phyloP scores from a whole-genome alignment of 2,797 vertebrate species.

The Acanthurus lineatus region DNA sequence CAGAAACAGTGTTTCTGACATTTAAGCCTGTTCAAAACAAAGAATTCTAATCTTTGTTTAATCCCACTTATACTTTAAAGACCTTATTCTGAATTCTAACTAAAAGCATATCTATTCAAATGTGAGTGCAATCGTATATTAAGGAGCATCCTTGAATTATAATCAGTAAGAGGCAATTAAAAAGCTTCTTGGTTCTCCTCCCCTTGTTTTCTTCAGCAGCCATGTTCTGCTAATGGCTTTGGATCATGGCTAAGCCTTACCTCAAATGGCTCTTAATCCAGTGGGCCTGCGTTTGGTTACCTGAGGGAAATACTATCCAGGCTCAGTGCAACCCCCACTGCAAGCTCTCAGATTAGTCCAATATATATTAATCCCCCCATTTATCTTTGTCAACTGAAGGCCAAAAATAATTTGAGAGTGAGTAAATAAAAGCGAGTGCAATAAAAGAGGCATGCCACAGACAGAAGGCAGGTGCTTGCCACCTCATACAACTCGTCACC shows the following conservation, averaged over 20 bases:
- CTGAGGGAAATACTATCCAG: constrained; percentile 98
- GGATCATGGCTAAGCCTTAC: constrained; percentile 93
- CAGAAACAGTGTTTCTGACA: background rate
- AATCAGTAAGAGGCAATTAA: constrained; percentile 88
- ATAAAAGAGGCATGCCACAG: constrained; percentile 85
- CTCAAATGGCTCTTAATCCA: constrained; percentile 99
- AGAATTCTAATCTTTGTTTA: background rate
- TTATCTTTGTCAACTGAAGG: constrained; percentile 89
- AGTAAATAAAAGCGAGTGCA: constrained; percentile 91
- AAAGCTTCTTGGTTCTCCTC: constrained; percentile 78
- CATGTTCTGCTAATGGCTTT: constrained; percentile 92
- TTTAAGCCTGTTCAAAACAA: background rate
- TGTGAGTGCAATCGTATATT: constrained; percentile 28
- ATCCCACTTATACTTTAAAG: background rate
- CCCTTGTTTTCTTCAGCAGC: constrained; percentile 73
- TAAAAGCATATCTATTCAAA: constrained; percentile 14
- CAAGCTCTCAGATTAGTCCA: constrained; percentile 92
- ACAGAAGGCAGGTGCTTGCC: constrained; percentile 91
- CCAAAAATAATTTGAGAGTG: constrained; percentile 91
- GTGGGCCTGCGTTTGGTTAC: constrained; percentile 92
- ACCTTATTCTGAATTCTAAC: constrained; percentile 15
- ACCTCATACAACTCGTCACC: constrained; percentile 87
- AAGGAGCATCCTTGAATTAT: constrained; percentile 72
- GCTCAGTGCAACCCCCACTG: constrained; percentile 84
- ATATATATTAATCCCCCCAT: constrained; percentile 93